Base-by-base conservation (phyloP, 2,888 invertebrate genomes). In the Rhorus exstirpatorius region DNA sequence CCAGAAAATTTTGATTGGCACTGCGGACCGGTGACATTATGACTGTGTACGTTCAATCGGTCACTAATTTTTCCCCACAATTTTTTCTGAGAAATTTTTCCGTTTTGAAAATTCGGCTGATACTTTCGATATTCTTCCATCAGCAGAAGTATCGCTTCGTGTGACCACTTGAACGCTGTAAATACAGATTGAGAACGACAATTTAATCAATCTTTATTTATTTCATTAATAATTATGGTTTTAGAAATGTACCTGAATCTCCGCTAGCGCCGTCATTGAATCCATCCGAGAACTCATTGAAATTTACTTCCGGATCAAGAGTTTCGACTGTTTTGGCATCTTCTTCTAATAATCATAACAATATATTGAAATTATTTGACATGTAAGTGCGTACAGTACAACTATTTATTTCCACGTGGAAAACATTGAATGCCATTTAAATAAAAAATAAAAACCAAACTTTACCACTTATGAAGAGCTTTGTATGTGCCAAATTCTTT, bases 21-120 rank as follows among this genome's bases (percentile, higher is more conserved):
- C 12, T 80, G 80, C 49, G 75, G 70, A 3, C 70, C 80, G 51
- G 61, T 76, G 10, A 76, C 80, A 17, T 12, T 17, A 63, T 81
- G 38, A 38, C 63, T 35, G 41, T 76, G 49, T 1, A n/a, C 61
- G 31, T 26, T 10, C 17, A 81, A 63, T 0, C 38, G 38, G 14
- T 14, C 10, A 46, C 63, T 68, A 3, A 81, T 77, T 0, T 24
- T 53, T 31, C 61, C 31, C 76, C 70, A 76, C 51, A 76, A 1
- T 38, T 19, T 60, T 31, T 71, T 81, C 68, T 70, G 46, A 0
- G 60, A 70, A 0, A 58, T 21, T 77, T 60, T 77, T 14, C 77
- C 75, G 14, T n/a, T n/a, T n/a, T 10, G 7, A 6, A 51, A 51
- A 51, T 51, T 21, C 10, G 19, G 8, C 6, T 7, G 14, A 21